Conservation (phyloP, 2,888 invertebrate species). For the Chloroclystis v-ata region DNA sequence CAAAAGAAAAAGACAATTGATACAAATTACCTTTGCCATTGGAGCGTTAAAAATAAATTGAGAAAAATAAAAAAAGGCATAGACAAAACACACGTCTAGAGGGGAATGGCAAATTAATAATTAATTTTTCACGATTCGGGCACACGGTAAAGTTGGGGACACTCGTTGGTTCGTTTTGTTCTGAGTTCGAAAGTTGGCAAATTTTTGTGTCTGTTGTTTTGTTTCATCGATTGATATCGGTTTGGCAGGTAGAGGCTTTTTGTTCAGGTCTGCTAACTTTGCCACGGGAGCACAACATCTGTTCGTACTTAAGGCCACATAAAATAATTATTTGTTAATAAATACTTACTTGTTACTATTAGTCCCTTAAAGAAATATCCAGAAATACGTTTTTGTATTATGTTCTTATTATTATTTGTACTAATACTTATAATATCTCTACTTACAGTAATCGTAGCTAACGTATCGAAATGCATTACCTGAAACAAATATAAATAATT, state of each 20-base stretch:
- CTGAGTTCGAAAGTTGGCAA: constrained; percentile 59
- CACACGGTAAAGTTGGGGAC: constrained; percentile 54
- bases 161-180: constrained; percentile 63
- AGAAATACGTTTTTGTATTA: too few species aligned
- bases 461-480: constrained; percentile 40
- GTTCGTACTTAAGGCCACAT: too few species aligned
- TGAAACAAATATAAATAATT: constrained; percentile 34
- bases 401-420: too few species aligned
- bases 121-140: constrained; percentile 68
- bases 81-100: constrained; percentile 55
- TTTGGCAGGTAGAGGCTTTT: constrained; percentile 22
- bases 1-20: constrained; percentile 40
- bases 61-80: constrained; percentile 45
- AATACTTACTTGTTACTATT: too few species aligned
- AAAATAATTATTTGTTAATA: too few species aligned
- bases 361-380: too few species aligned
- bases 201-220: constrained; percentile 51
- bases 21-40: constrained; percentile 59
- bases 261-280: constrained; percentile 17
- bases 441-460: constrained; percentile 1
- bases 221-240: constrained; percentile 31
- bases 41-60: constrained; percentile 57
- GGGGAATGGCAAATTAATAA: constrained; percentile 70
- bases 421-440: too few species aligned
- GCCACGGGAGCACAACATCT: constrained; percentile 7